These are phyloP conservation scores for Parambassis ranga DNA, from an alignment of 2,797 vertebrate species.

Conservation along the genomic window DNA sequence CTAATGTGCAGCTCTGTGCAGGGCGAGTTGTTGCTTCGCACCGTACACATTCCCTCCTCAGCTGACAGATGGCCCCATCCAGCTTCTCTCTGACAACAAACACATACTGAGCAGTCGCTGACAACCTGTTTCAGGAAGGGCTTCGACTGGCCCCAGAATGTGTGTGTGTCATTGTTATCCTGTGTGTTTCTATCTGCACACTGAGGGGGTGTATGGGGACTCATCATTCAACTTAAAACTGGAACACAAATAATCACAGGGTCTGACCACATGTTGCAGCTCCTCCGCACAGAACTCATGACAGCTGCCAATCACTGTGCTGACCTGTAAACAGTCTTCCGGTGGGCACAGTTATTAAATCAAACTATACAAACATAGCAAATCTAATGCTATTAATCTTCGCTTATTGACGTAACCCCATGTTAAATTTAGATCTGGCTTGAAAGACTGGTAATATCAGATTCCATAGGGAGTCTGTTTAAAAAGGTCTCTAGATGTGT, in stretches of 20 bases:
- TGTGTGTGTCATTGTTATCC: conserved; percentile 20
- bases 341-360: conserved; percentile 67
- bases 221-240: conserved; percentile 72
- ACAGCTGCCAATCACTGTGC: conserved; percentile 75
- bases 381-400: conserved; percentile 70
- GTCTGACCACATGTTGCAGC: conserved; percentile 58
- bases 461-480: conserved; percentile 66
- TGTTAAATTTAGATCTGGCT: conserved; percentile 67
- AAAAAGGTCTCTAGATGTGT: conserved; percentile 58
- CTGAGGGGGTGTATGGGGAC: conserved; percentile 46
- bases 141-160: conserved; percentile 37
- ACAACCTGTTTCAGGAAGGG: conserved; percentile 60
- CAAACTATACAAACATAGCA: conserved; percentile 74
- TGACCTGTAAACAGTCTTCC: conserved; percentile 64
- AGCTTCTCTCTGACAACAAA: conserved; percentile 73
- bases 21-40: conserved; percentile 37
- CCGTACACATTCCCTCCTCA: conserved; percentile 32
- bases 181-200: conserved; percentile 27
- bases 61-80: conserved; percentile 69
- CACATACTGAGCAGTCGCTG: conserved; percentile 67
- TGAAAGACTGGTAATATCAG: conserved; percentile 64
- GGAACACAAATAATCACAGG: conserved; percentile 77
- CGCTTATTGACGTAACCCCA: conserved; percentile 69
- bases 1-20: conserved; percentile 16
- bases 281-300: conserved; percentile 23